These are phyloP conservation scores for Drosophila sproati DNA, from an alignment of 1,140 invertebrate genomes.

Conservation along the genomic window DNA sequence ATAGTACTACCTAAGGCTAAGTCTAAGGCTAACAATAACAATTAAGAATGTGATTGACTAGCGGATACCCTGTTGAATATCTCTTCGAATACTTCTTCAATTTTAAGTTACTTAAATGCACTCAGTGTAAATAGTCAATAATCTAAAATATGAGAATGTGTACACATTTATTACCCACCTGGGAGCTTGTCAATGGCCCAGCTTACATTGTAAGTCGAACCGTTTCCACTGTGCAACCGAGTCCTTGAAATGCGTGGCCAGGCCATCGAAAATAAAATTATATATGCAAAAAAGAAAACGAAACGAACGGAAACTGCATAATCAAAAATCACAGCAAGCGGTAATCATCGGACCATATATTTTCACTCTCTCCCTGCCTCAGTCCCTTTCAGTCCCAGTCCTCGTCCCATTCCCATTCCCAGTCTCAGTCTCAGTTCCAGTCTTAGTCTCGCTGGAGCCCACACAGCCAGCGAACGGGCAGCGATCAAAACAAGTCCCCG, in stretches of 20 bases:
- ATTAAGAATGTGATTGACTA: neutral
- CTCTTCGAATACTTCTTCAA: neutral
- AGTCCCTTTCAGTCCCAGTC: neutral
- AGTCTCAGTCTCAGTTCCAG: neutral
- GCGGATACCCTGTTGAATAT: neutral
- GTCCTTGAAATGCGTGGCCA: conserved; percentile 61
- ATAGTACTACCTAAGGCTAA: neutral
- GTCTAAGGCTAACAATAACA: neutral
- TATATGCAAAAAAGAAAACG: conserved; percentile 68
- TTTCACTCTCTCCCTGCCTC: conserved; percentile 41
- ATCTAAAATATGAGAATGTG: neutral
- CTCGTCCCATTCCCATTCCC: neutral
- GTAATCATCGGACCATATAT: conserved; percentile 82
- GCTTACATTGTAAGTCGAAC: conserved; percentile 38
- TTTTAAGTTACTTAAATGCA: neutral
- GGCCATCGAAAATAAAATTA: conserved; percentile 57
- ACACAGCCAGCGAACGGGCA: conserved; percentile 57
- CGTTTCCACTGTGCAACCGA: conserved; percentile 43
- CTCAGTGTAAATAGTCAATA: neutral
- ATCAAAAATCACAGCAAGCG: conserved; percentile 82
- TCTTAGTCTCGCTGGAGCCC: conserved; percentile 43
- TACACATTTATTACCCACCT: conserved; percentile 19
- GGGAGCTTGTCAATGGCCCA: conserved; percentile 29
- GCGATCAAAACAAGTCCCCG: conserved; percentile 75
- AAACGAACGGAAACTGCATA: conserved; percentile 79